Evolutionary conservation across 2,888 invertebrate genomes (phyloP).

Genomic region (Heliothis peltigera): DNA sequence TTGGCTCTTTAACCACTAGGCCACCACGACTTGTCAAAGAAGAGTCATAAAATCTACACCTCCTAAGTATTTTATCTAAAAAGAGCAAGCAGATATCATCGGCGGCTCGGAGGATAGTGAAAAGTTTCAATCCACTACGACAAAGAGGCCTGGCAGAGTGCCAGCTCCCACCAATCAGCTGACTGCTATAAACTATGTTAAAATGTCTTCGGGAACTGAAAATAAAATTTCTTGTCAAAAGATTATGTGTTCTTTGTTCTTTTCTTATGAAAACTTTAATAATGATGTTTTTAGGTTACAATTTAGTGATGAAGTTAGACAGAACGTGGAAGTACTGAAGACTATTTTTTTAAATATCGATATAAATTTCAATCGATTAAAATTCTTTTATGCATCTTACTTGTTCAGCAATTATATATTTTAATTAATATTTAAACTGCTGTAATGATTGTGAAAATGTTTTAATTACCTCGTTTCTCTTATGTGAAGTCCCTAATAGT

Average conservation of each 20-base stretch:
- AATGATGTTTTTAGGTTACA: background rate
- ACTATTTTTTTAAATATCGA: too few species aligned
- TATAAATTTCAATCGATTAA: too few species aligned
- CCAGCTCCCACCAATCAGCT: constrained; percentile 53
- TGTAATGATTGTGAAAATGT: too few species aligned
- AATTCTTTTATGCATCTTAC: too few species aligned
- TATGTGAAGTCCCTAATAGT: too few species aligned
- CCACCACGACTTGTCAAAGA: too few species aligned
- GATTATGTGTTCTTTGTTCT: constrained; percentile 27
- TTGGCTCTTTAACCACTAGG: too few species aligned
- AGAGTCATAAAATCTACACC: too few species aligned
- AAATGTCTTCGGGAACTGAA: constrained; percentile 31
- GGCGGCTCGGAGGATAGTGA: constrained; percentile 45
- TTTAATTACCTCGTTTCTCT: too few species aligned
- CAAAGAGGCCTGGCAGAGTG: constrained; percentile 50
- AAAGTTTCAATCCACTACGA: constrained; percentile 58
- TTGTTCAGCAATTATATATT: too few species aligned
- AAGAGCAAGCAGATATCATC: constrained; percentile 53
- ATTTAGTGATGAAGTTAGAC: background rate
- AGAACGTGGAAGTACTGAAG: too few species aligned
- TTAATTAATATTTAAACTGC: too few species aligned
- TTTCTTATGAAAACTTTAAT: constrained; percentile 13
- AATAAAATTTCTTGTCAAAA: constrained; percentile 45
- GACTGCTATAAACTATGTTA: constrained; percentile 49
- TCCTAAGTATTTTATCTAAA: constrained; percentile 38